Evolutionary conservation across 2,113 vertebrate species (phyloP).

Genomic region (Lagopus muta): DNA sequence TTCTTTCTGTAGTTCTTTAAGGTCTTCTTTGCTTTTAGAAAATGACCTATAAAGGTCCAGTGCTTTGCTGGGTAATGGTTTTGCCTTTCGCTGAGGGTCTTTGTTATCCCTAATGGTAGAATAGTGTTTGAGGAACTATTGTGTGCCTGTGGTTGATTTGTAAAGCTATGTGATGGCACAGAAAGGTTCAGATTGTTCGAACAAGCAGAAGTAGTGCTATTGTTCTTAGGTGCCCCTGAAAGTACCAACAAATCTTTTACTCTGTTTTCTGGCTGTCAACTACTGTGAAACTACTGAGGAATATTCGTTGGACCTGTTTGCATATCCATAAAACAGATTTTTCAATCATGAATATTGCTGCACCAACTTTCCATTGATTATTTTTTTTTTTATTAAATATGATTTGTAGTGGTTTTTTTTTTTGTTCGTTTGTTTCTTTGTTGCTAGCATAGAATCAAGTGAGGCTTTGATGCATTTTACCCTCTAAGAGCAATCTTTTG

Average conservation of each 20-base stretch:
- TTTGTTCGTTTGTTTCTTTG: background rate
- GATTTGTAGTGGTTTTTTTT: background rate
- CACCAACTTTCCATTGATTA: background rate
- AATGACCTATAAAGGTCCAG: background rate
- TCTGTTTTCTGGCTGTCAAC: background rate
- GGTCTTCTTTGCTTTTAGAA: background rate
- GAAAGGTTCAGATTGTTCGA: background rate
- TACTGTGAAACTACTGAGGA: background rate
- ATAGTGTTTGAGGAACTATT: background rate
- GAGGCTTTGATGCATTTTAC: background rate
- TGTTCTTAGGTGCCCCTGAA: fast-evolving
- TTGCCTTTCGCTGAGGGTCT: fast-evolving
- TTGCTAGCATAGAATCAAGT: background rate
- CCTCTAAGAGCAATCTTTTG: background rate
- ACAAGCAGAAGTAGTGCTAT: background rate
- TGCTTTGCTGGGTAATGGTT: background rate
- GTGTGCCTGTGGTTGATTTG: fast-evolving
- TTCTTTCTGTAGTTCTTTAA: background rate
- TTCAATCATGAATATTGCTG: background rate
- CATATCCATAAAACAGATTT: background rate
- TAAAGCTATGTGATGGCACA: fast-evolving
- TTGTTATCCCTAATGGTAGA: background rate
- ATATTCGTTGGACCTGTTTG: background rate
- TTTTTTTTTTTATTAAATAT: background rate
- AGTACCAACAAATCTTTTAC: background rate